Evolutionary conservation across 2,888 invertebrate species (phyloP).

Genomic region (Orchesella flavescens): DNA sequence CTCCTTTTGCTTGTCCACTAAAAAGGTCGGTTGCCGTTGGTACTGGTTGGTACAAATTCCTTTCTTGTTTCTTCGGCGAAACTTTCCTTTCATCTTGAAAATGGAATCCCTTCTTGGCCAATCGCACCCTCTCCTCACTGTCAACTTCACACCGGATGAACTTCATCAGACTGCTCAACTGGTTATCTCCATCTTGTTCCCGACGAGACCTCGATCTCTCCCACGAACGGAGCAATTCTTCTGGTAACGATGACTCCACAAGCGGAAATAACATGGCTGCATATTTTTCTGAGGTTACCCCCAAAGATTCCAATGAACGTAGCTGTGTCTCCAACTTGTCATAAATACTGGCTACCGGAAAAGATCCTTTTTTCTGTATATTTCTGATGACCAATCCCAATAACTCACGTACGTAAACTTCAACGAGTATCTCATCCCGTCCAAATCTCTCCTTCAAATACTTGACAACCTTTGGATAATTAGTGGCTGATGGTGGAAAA

Average conservation of each 20-base stretch:
- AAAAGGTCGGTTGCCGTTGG: neutral
- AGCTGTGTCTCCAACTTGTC: conserved; percentile 52
- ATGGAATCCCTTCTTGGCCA: conserved; percentile 10
- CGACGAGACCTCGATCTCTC: conserved; percentile 67
- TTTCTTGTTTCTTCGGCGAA: neutral
- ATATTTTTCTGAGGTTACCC: conserved; percentile 51
- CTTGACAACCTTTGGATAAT: conserved; percentile 70
- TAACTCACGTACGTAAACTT: conserved; percentile 72
- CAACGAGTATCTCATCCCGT: conserved; percentile 71
- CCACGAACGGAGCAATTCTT: conserved; percentile 54
- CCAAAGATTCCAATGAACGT: conserved; percentile 56
- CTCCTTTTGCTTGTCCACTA: conserved; percentile 53
- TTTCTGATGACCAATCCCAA: conserved; percentile 70
- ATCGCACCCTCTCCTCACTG: conserved; percentile 29
- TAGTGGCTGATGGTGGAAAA: conserved; percentile 65
- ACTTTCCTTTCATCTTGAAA: neutral
- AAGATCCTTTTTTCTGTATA: neutral
- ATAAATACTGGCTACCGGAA: conserved; percentile 11
- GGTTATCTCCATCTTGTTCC: neutral
- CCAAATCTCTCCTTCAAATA: conserved; percentile 51
- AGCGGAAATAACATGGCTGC: conserved; percentile 59
- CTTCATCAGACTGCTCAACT: conserved; percentile 23
- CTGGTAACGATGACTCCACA: conserved; percentile 65
- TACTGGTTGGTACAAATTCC: too few species aligned
- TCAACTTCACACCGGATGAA: conserved; percentile 49